Conservation (phyloP, 2,888 invertebrate species). For the Apodemia zela region DNA sequence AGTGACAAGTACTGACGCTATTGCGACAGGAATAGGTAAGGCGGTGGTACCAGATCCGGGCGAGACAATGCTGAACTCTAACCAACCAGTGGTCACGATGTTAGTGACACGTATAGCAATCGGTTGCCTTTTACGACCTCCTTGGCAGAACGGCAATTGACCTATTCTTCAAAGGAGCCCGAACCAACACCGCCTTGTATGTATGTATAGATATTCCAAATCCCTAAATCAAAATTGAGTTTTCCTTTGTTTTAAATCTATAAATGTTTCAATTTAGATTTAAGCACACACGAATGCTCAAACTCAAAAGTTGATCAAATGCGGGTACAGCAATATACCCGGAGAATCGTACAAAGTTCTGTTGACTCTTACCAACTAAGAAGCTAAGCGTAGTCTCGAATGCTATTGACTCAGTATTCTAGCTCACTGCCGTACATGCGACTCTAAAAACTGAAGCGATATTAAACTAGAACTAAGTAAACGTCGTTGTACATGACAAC, state of each 20-base stretch:
- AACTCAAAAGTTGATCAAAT: background rate
- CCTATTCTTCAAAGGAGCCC: too few species aligned
- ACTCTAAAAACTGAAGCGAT: background rate
- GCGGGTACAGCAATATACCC: background rate
- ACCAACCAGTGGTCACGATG: too few species aligned
- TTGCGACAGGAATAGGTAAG: too few species aligned
- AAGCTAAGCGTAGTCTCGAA: conserved; percentile 1
- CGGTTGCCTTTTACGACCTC: too few species aligned
- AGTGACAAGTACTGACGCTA: too few species aligned
- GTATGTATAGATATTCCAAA: too few species aligned
- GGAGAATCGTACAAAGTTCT: background rate
- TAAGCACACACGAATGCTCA: background rate
- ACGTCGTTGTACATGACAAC: background rate
- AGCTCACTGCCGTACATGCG: background rate
- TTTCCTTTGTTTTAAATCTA: background rate
- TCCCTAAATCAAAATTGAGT: background rate
- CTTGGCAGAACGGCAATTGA: too few species aligned
- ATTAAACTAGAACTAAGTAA: background rate
- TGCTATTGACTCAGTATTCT: conserved; percentile 9
- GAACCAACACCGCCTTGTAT: too few species aligned
- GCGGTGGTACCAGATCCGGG: too few species aligned
- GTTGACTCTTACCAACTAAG: conserved; percentile 20
- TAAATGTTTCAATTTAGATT: background rate
- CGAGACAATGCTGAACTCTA: too few species aligned
- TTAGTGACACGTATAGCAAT: too few species aligned